Base-by-base conservation (phyloP, 2,888 invertebrate genomes). In the Drosophila rellima region DNA sequence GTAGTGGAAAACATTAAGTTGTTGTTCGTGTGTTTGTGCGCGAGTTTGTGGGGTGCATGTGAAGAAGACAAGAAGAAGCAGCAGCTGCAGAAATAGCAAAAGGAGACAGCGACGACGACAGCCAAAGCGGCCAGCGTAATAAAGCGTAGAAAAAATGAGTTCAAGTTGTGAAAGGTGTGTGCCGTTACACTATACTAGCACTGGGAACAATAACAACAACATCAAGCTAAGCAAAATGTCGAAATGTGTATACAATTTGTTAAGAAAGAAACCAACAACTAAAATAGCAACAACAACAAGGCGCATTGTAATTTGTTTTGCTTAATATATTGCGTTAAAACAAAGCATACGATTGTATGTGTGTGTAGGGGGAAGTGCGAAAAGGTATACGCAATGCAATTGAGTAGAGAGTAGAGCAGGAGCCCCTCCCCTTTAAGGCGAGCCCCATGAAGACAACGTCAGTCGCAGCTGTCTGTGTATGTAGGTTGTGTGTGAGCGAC, bases 81-180 rank as follows among this genome's bases (percentile, higher is more conserved):
- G 71, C 86, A 75, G 73, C 70, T 80, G 86, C 82, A 86, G 71
- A 86, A 86, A 88, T 74, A 84, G 86, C 86, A 80, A 88, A 89
- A 83, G 88, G 89, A 88, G 82, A 83, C 81, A 74, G 63, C 80
- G 64, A 70, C 76, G 23, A 26, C 26, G 50, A 60, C 33, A 37
- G 39, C 39, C 35, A 37, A 55, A 70, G 69, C 54, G 64, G 65
- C 50, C 74, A 76, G 65, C 65, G 64, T 70, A 78, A 73, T 70
- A 82, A 80, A 82, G 74, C 66, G 78, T 75, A 72, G 70, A 73
- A 79, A 90, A 91, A 89, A 91, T 91, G 91, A 91, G 91, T 89
- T 90, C 90, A 78, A 91, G 90, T 88, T 91, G 91, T 89, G 91
- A 91, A 91, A 91, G 91, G 91, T 91, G 91, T 88, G 91, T 91